These are phyloP conservation scores for Sebastes reedi DNA, from an alignment of 2,797 vertebrate species.

Conservation along the genomic window DNA sequence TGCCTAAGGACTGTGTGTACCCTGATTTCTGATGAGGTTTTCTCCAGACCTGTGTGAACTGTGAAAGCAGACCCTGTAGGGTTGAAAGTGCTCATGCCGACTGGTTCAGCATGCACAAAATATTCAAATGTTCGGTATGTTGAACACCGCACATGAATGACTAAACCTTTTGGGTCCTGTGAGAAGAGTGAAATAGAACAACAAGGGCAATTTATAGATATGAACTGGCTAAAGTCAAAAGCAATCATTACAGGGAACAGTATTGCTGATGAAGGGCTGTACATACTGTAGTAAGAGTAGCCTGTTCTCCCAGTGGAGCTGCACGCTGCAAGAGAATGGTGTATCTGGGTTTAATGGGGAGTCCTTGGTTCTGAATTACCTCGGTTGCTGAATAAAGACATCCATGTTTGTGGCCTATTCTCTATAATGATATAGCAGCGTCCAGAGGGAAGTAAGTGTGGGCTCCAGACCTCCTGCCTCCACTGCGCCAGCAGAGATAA, in stretches of 20 bases:
- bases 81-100: neutral
- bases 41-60: neutral
- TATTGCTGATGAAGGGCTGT: neutral
- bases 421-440: slow-evolving; percentile 41
- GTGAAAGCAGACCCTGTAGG: neutral
- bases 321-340: neutral
- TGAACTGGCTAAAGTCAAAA: neutral
- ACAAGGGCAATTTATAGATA: neutral
- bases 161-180: neutral
- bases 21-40: neutral
- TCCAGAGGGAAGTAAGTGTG: slow-evolving; percentile 25
- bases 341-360: slow-evolving; percentile 30
- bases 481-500: slow-evolving; percentile 41
- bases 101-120: neutral
- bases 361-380: neutral
- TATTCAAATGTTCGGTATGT: neutral
- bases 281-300: neutral
- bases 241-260: neutral
- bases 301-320: slow-evolving; percentile 12
- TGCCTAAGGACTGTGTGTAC: neutral
- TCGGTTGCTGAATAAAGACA: slow-evolving; percentile 25
- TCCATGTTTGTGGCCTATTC: slow-evolving; percentile 35
- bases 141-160: neutral
- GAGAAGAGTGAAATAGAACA: neutral
- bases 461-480: slow-evolving; percentile 35